Evolutionary conservation across 2,797 vertebrate genomes (phyloP), one percentile per base, ranked within the genome.

Genomic region (Hirundo rustica): DNA sequence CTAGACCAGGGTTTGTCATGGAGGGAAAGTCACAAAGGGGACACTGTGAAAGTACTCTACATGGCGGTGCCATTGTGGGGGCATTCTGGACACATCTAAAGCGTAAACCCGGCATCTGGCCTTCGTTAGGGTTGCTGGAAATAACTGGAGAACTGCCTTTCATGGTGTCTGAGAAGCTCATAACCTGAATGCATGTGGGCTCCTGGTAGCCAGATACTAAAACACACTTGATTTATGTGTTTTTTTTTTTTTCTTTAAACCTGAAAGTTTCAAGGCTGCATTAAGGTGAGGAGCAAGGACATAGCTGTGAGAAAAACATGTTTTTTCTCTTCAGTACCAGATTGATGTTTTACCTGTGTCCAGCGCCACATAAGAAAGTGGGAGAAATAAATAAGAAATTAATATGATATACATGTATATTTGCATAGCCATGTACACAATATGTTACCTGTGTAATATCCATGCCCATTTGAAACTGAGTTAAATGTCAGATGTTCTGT

Each of bases 1-100:
- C 96, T 97, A 97, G 96, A 96, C 96, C n/a, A 21, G 8, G 21
- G 76, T 92, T 93, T 96, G 94, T 94, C 95, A 93, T 48, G 71
- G 91, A 94, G 74, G 85, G 68, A 94, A 95, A 89, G 44, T 77
- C 91, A 91, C 90, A 92, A 89, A 95, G 42, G 3, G 58, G 61
- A 42, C 44, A 55, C 77, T 91, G 18, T 75, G 58, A 88, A 57
- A 48, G 74, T 75, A 64, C 27, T 54, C 48, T 93, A 61, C 42
- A 16, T 4, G 2, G 68, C 13, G 6, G 53, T 94, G 71, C 53
- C 4, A 11, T 88, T 1, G 1, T 44, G 27, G 14, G 67, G 85
- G 40, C 64, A 66, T 76, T 51, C 38, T 22, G 57, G 50, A 64
- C 58, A 71, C 19, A 4, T 84, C 76, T 92, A 14, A 81, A 93